Percentiles rank a stretch among this genome's conserved stretches.
These are phyloP conservation scores for Melinaea marsaeus DNA, from an alignment of 2,888 invertebrate species.

Conservation along the genomic window DNA sequence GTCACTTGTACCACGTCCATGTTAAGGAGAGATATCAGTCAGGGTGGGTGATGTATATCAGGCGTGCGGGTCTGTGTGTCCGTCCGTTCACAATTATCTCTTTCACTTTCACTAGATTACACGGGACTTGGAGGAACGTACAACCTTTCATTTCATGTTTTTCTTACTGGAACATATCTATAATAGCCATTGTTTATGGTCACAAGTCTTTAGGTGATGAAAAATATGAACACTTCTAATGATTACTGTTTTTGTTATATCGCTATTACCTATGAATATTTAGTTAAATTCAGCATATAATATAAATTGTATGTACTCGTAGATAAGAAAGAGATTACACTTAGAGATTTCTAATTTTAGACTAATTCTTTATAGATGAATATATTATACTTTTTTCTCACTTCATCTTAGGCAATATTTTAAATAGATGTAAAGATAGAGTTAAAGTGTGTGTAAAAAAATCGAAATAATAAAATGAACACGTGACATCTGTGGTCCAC, in stretches of 20 bases:
- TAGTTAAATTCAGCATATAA: too few species aligned
- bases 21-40: constrained; percentile 68
- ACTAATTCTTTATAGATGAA: too few species aligned
- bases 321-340: too few species aligned
- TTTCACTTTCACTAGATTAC: constrained; percentile 42
- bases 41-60: constrained; percentile 59
- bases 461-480: constrained; percentile 22
- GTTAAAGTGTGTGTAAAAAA: not conserved
- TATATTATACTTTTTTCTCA: too few species aligned
- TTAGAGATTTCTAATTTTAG: too few species aligned
- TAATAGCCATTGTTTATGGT: not conserved
- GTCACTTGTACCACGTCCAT: constrained; percentile 30
- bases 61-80: constrained; percentile 32
- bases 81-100: constrained; percentile 48
- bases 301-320: too few species aligned
- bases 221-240: too few species aligned
- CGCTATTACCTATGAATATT: too few species aligned
- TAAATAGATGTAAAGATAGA: not conserved
- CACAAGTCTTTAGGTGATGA: too few species aligned
- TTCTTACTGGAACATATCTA: not conserved
- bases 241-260: too few species aligned
- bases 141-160: constrained; percentile 1
- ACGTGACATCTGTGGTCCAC: constrained; percentile 36
- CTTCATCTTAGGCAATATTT: not conserved
- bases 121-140: constrained; percentile 21